Evolutionary conservation across 2,113 vertebrate genomes (phyloP).

Genomic region (Circaetus gallicus): DNA sequence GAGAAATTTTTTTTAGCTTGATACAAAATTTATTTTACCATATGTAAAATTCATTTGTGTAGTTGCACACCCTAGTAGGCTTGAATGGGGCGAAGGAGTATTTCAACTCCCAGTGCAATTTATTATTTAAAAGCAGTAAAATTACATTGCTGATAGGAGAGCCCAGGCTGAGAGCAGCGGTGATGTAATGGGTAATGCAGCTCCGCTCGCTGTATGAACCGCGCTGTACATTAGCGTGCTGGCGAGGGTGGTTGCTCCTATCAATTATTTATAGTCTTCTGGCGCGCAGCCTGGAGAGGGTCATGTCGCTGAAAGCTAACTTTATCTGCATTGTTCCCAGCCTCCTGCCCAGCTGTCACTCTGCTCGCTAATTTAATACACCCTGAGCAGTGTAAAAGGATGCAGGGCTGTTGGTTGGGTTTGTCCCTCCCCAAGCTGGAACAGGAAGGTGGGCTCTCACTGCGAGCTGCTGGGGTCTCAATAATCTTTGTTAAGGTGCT

Average conservation of each 20-base stretch:
- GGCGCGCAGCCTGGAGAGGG: constrained; percentile 66
- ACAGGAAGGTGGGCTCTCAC: not conserved
- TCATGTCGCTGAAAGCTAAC: constrained; percentile 66
- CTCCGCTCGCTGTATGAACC: constrained; percentile 33
- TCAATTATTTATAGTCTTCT: constrained; percentile 74
- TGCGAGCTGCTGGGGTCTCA: not conserved
- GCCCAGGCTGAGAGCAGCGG: not conserved
- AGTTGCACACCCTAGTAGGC: not conserved
- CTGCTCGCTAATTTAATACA: constrained; percentile 1
- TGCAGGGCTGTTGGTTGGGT: not conserved
- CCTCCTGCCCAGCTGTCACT: constrained; percentile 59
- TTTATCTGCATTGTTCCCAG: constrained; percentile 65
- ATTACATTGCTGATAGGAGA: constrained; percentile 30
- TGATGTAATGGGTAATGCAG: constrained; percentile 64
- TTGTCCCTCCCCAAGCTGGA: not conserved
- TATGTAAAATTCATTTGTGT: constrained; percentile 41
- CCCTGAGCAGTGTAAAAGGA: not conserved
- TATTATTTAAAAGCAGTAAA: constrained; percentile 67
- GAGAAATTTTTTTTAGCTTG: not conserved
- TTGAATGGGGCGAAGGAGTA: constrained; percentile 31
- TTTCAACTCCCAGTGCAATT: constrained; percentile 27
- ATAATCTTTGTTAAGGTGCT: not conserved
- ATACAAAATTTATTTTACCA: constrained; percentile 34
- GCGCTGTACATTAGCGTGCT: constrained; percentile 53
- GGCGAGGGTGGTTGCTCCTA: constrained; percentile 57